A percentile compares a stretch with the other conserved stretches of the same genome.
Evolutionary conservation across 1,140 invertebrate genomes (phyloP).

Genomic region (Caligus rogercresseyi): DNA sequence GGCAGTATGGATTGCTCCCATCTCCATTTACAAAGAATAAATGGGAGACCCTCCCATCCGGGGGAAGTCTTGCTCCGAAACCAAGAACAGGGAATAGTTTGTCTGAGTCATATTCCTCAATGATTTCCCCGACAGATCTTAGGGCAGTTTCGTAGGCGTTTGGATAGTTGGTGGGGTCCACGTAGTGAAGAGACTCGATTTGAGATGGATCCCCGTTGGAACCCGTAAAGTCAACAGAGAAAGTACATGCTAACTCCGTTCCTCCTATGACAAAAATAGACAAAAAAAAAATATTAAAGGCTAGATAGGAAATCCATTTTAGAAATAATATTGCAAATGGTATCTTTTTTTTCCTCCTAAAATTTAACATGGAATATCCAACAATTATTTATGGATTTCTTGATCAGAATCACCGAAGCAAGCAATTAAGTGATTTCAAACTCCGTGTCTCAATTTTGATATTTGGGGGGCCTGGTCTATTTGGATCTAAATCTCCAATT

Average conservation of each 20-base stretch:
- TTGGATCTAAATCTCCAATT: too few species aligned
- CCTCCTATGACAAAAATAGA: conserved; percentile 30
- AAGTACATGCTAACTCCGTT: conserved; percentile 40
- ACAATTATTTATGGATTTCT: too few species aligned
- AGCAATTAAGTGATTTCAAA: too few species aligned
- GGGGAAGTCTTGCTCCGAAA: conserved; percentile 34
- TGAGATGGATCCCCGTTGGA: conserved; percentile 40
- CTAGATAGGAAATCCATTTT: too few species aligned
- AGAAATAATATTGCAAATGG: too few species aligned
- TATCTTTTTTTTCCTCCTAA: too few species aligned
- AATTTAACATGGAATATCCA: too few species aligned
- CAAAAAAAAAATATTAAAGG: too few species aligned
- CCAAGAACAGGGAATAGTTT: conserved; percentile 34
- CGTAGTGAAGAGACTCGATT: conserved; percentile 36
- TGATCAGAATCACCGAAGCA: too few species aligned
- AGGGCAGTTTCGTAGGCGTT: conserved; percentile 44
- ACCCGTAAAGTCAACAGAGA: conserved; percentile 43
- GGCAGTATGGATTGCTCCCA: conserved; percentile 35
- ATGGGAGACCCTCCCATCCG: conserved; percentile 32
- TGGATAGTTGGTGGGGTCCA: conserved; percentile 24
- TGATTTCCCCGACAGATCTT: conserved; percentile 40
- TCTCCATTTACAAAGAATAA: conserved; percentile 37
- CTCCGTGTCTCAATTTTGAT: too few species aligned
- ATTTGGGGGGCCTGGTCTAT: too few species aligned
- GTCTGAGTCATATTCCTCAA: conserved; percentile 42